Conservation (phyloP, 1,140 invertebrate genomes). For the Daktulosphaira vitifoliae region DNA sequence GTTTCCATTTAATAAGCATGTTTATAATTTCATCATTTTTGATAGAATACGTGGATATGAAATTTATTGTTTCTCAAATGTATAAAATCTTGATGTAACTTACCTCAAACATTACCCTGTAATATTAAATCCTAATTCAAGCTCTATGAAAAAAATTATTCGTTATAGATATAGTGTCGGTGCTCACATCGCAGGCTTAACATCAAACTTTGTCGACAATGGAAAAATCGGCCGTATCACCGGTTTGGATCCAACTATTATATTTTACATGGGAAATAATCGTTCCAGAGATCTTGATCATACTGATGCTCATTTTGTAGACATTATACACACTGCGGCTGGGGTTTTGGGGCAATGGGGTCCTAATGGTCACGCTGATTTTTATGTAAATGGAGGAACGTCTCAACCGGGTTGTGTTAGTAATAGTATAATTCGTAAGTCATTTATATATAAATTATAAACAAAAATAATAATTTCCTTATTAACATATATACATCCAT, state of each 20-base stretch:
- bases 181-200: constrained; percentile 71
- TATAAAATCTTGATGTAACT: no score
- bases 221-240: constrained; percentile 65
- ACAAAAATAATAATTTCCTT: no score
- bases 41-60: no score
- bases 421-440: constrained; percentile 68
- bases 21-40: neutral
- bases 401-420: constrained; percentile 77
- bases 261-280: constrained; percentile 67
- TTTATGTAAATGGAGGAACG: constrained; percentile 81
- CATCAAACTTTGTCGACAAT: constrained; percentile 60
- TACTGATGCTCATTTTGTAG: constrained; percentile 76
- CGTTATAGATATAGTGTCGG: constrained; percentile 60
- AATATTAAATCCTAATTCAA: no score
- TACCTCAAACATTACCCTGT: no score
- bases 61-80: no score
- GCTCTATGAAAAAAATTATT: no score
- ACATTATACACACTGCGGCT: constrained; percentile 80
- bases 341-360: constrained; percentile 77
- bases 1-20: no score
- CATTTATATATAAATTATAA: no score
- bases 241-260: constrained; percentile 72
- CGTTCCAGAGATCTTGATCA: constrained; percentile 71
- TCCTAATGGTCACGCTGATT: constrained; percentile 77
- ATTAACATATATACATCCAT: no score